Percentiles rank a stretch among this genome's conserved stretches.
Conservation (phyloP, 2,113 vertebrate species). For the Myotis yumanensis region DNA sequence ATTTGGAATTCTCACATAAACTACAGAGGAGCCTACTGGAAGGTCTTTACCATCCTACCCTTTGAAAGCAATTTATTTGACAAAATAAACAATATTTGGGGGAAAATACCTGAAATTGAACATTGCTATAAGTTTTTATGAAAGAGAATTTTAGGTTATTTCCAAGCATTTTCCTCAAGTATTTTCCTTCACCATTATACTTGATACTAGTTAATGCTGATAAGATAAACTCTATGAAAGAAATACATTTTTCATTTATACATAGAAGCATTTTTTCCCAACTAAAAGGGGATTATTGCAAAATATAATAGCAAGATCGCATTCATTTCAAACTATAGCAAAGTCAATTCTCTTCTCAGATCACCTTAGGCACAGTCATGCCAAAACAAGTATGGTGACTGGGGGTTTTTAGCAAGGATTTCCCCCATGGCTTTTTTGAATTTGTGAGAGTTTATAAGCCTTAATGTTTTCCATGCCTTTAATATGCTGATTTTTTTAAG, state of each 20-base stretch:
- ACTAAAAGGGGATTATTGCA: neutral
- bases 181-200: neutral
- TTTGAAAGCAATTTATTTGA: neutral
- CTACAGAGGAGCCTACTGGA: neutral
- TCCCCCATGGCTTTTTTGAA: slow-evolving; percentile 83
- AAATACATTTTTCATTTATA: slow-evolving; percentile 12
- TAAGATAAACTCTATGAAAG: slow-evolving; percentile 33
- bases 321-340: slow-evolving; percentile 77
- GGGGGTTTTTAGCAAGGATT: slow-evolving; percentile 85
- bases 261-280: neutral
- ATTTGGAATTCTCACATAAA: neutral
- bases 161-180: slow-evolving; percentile 27
- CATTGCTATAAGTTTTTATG: slow-evolving; percentile 2
- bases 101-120: neutral
- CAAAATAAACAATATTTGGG: neutral
- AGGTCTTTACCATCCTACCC: neutral
- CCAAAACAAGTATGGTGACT: slow-evolving; percentile 87
- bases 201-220: neutral
- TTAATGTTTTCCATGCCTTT: slow-evolving; percentile 68
- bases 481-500: neutral
- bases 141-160: slow-evolving; percentile 47
- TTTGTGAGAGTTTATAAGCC: slow-evolving; percentile 81
- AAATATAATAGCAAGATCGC: neutral
- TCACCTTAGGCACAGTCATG: slow-evolving; percentile 83
- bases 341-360: slow-evolving; percentile 79